phyloP scores from a whole-genome alignment of 2,797 vertebrate genomes.

The Micrastur ruficollis region DNA sequence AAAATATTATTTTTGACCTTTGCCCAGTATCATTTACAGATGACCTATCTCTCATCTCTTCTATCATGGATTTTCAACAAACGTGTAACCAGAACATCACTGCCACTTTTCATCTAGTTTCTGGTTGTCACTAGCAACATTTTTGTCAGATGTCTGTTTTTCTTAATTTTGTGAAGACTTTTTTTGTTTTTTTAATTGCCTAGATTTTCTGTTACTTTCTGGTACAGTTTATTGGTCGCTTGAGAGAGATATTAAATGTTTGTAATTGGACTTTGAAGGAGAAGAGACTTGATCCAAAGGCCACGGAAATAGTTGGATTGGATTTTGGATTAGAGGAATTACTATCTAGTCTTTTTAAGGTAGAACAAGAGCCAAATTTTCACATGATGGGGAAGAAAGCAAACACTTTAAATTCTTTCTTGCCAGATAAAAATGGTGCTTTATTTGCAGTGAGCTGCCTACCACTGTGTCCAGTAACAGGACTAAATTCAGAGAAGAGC shows the following conservation, averaged over 20 bases:
- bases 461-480: not conserved
- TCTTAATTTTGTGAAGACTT: not conserved
- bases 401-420: not conserved
- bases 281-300: not conserved
- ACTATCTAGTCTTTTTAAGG: not conserved
- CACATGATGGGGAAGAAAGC: not conserved
- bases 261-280: not conserved
- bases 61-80: not conserved
- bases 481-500: not conserved
- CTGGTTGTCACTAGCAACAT: not conserved
- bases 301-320: not conserved
- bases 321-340: not conserved
- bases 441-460: not conserved
- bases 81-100: not conserved
- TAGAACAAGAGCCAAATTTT: not conserved
- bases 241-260: not conserved
- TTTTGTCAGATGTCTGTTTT: not conserved
- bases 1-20: not conserved
- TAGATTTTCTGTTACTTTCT: not conserved
- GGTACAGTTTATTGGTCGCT: not conserved
- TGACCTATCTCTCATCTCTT: not conserved
- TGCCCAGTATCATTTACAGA: not conserved
- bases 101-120: not conserved
- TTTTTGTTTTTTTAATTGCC: accelerated
- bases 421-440: not conserved